Evolutionary conservation across 2,888 invertebrate genomes (phyloP), one percentile per base, ranked within the genome.

Genomic region (Brachypalpus laphriformis): DNA sequence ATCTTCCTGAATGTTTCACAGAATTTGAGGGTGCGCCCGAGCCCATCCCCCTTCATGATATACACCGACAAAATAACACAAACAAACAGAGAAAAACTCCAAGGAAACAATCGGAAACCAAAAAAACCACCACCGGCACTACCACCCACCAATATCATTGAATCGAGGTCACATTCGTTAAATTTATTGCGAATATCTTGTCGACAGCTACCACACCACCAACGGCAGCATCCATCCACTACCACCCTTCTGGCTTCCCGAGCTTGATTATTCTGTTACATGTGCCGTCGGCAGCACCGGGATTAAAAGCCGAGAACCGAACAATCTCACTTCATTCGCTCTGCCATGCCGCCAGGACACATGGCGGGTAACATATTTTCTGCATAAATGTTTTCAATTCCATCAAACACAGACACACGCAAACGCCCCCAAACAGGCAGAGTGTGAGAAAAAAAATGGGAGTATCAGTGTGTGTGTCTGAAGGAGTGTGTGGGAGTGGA

Each of bases 331-430:
- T 66, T 72, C 45, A 45, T 78, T 78, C 25, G 70, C 54, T 65
- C 45, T 45, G 14, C 9, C 37, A 56, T 42, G 61, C 68, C 72
- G 51, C 66, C 82, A 81, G 81, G 71, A 81, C 71, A 61, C 86
- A 86, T 86, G 76, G 72, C 86, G 86, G 82, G 80, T 72, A 86
- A 86, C 86, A 86, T 86, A 86, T 86, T 86, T 86, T 86, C 72
- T 82, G 72, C 86, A 86, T 86, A 86, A 86, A 82, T 86, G 85
- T 86, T 86, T 82, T 77, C 82, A 82, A 82, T 82, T 72, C 66
- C 72, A 71, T 68, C 77, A 56, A 68, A 61, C 49, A n/a, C n/a
- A n/a, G n/a, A n/a, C n/a, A 61, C 66, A 37, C 20, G 34, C 72
- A 45, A 49, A 40, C 61, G 56, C 54, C 63, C 59, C 20, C 16